Conservation (phyloP, 2,888 invertebrate species). For the Drosophila neoperkinsi region DNA sequence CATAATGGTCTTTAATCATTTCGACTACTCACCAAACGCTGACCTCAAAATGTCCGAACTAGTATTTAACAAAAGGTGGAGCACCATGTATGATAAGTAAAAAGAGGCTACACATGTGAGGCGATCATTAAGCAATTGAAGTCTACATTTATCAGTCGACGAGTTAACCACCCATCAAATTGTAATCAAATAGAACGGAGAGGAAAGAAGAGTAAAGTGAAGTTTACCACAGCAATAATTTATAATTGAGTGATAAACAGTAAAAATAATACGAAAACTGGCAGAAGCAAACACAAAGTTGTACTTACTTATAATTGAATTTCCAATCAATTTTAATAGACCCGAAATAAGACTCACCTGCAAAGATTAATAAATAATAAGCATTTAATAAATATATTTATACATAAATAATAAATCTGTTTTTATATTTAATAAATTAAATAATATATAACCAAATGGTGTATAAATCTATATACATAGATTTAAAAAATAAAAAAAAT, state of each 20-base stretch:
- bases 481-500: not conserved
- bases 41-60: slow-evolving; percentile 19
- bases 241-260: not conserved
- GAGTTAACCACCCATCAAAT: slow-evolving; percentile 10
- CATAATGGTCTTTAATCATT: slow-evolving; percentile 20
- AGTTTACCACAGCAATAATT: not conserved
- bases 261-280: not conserved
- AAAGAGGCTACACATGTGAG: slow-evolving; percentile 11
- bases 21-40: slow-evolving; percentile 20
- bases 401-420: not conserved
- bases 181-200: not conserved
- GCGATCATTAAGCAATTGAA: slow-evolving; percentile 21
- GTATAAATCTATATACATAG: not conserved
- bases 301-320: not conserved
- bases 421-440: not conserved
- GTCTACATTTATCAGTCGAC: not conserved
- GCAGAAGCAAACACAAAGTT: not conserved
- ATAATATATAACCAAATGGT: not conserved
- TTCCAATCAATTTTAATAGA: not conserved
- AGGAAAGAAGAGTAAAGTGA: not conserved
- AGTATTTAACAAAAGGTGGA: not conserved
- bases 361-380: not conserved
- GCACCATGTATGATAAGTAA: not conserved
- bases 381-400: not conserved
- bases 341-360: slow-evolving; percentile 1